phyloP scores from a whole-genome alignment of 2,113 vertebrate genomes.

The Anseranas semipalmata region DNA sequence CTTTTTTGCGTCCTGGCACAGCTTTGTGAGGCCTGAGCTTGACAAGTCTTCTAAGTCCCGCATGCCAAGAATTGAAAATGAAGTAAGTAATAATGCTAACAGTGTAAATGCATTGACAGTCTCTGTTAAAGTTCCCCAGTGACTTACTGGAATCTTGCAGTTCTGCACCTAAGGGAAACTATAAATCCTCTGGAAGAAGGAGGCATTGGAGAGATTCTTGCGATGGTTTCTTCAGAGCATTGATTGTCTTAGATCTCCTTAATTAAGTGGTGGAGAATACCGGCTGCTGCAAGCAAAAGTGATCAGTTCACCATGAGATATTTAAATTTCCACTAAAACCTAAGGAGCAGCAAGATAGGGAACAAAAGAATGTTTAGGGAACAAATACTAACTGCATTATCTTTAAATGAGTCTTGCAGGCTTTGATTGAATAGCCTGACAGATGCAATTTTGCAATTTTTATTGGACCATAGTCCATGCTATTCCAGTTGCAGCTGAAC shows the following conservation, averaged over 20 bases:
- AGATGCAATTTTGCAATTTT: neutral
- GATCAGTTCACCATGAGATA: neutral
- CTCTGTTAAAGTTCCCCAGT: neutral
- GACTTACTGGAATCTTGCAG: slow-evolving; percentile 9
- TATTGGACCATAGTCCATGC: neutral
- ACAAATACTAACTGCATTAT: neutral
- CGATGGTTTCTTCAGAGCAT: neutral
- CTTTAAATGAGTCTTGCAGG: neutral
- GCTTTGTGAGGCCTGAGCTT: neutral
- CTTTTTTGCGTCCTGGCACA: slow-evolving; percentile 50
- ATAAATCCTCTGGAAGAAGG: neutral
- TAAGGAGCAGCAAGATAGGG: neutral
- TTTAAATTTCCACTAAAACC: neutral
- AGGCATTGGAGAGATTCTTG: neutral
- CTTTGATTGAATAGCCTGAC: neutral
- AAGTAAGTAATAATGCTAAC: slow-evolving; percentile 5
- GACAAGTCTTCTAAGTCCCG: neutral
- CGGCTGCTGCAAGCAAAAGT: neutral
- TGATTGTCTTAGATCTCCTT: neutral
- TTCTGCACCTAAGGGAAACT: neutral
- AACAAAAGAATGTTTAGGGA: neutral
- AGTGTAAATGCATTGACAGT: slow-evolving; percentile 30
- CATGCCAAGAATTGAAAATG: slow-evolving; percentile 3
- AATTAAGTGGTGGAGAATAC: neutral
- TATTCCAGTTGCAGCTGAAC: slow-evolving; percentile 40